These are phyloP conservation scores for Phainopepla nitens DNA, from an alignment of 2,113 vertebrate species.

Conservation along the genomic window DNA sequence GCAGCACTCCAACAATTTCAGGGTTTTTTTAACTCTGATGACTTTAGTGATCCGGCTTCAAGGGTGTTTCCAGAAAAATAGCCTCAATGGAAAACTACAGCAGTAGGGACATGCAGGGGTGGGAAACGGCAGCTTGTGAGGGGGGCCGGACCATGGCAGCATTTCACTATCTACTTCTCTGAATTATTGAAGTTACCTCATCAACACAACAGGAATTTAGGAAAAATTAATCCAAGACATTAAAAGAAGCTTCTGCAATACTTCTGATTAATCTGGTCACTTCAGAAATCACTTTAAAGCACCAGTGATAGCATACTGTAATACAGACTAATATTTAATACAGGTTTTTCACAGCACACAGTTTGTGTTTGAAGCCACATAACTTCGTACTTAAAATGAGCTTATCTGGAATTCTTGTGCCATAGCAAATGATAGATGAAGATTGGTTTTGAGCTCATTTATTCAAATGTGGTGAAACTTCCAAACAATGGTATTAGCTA, in stretches of 20 bases:
- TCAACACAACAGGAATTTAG: not conserved
- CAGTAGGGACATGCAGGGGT: not conserved
- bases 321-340: not conserved
- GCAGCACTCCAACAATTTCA: not conserved
- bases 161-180: not conserved
- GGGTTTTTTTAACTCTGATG: not conserved
- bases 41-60: not conserved
- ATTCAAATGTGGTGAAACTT: not conserved
- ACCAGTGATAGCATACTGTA: not conserved
- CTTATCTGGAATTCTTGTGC: not conserved
- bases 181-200: not conserved
- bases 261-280: not conserved
- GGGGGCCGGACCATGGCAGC: rapidly evolving
- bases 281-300: not conserved
- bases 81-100: not conserved
- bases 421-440: not conserved
- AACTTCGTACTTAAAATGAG: not conserved
- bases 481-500: not conserved
- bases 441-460: not conserved
- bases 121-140: not conserved
- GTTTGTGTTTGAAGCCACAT: not conserved
- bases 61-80: not conserved
- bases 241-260: not conserved
- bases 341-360: not conserved
- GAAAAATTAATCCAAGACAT: not conserved